Evolutionary conservation across 1,140 invertebrate species (phyloP).

Genomic region (Arctopsyche grandis): DNA sequence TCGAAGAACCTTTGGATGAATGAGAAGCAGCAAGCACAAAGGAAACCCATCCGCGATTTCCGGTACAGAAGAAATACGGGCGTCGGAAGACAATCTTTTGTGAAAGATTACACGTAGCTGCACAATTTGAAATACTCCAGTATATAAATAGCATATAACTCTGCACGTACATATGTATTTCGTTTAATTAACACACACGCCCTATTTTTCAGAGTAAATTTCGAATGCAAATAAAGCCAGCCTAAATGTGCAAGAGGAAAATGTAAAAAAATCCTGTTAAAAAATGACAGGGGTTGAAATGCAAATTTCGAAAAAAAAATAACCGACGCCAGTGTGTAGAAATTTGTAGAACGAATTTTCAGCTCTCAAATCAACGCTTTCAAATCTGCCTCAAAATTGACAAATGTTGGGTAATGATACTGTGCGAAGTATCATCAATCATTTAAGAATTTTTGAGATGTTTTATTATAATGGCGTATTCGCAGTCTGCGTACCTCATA

Average conservation of each 20-base stretch:
- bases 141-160: neutral
- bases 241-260: neutral
- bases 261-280: neutral
- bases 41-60: conserved; percentile 4
- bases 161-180: neutral
- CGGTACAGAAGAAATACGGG: conserved; percentile 3
- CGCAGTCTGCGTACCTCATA: too few relatives aligned
- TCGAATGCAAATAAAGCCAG: neutral
- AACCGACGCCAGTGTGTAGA: too few relatives aligned
- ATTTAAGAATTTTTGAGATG: neutral
- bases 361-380: too few relatives aligned
- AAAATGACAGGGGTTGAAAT: neutral
- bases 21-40: conserved; percentile 4
- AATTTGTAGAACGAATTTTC: too few relatives aligned
- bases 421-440: neutral
- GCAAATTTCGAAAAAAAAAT: conserved; percentile 14
- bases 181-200: neutral
- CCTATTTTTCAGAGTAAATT: neutral
- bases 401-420: too few relatives aligned
- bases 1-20: neutral
- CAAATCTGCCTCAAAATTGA: too few relatives aligned
- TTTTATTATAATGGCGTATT: too few relatives aligned
- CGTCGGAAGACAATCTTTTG: conserved; percentile 28
- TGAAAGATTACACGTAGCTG: conserved; percentile 11
- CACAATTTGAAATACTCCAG: neutral